A percentile compares a stretch with the other conserved stretches of the same genome.
Conservation (phyloP, 1,140 invertebrate species). For the Rhopalosiphum maidis region DNA sequence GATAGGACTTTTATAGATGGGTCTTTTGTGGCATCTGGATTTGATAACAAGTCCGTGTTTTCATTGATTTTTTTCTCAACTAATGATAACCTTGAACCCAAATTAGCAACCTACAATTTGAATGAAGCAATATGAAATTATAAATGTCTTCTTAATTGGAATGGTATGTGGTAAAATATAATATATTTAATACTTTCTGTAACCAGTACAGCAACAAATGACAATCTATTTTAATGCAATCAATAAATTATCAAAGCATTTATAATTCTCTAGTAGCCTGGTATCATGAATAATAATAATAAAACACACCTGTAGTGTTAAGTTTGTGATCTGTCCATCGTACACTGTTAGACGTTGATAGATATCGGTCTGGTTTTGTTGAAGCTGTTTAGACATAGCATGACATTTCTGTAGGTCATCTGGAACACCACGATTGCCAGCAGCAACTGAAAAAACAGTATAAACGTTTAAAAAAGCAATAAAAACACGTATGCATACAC, state of each 20-base stretch:
- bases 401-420: constrained; percentile 72
- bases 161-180: background rate
- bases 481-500: background rate
- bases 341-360: constrained; percentile 66
- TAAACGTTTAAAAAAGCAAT: background rate
- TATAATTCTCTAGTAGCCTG: background rate
- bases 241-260: background rate
- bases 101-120: background rate
- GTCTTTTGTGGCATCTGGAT: constrained; percentile 23
- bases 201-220: no score
- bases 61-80: constrained; percentile 33
- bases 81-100: background rate
- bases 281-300: background rate
- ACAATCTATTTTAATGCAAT: no score
- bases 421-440: constrained; percentile 70
- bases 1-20: constrained; percentile 18
- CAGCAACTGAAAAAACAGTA: constrained; percentile 67
- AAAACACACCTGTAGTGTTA: constrained; percentile 65
- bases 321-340: constrained; percentile 65
- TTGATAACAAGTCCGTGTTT: background rate
- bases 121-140: background rate
- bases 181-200: no score
- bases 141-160: background rate
- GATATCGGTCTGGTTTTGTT: constrained; percentile 69
- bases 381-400: constrained; percentile 69